Percentiles rank a stretch among this genome's conserved stretches.
Conservation (phyloP, 2,888 invertebrate species). For the Cinara cedri region DNA sequence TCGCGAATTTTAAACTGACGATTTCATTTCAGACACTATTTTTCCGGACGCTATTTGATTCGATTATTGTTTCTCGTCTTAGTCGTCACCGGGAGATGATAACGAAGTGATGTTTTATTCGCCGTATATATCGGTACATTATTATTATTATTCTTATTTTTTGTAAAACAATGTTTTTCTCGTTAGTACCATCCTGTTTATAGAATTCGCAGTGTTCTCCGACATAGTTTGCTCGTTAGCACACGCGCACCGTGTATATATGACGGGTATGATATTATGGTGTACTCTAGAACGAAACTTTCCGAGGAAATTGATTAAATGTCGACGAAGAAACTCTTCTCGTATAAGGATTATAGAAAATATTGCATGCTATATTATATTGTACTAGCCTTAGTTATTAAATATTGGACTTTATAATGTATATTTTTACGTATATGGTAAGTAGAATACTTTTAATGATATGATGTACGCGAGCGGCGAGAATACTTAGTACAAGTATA, state of each 20-base stretch:
- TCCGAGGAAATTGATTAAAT: conserved; percentile 20
- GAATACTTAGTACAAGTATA: no score
- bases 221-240: conserved; percentile 46
- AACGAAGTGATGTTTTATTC: not conserved
- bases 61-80: not conserved
- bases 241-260: not conserved
- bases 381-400: no score
- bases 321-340: conserved; percentile 3
- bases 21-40: no score
- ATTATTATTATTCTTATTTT: not conserved
- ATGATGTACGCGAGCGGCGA: no score
- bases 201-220: not conserved
- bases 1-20: not conserved
- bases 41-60: conserved; percentile 8
- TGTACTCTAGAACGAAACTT: conserved; percentile 4
- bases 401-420: not conserved
- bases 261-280: not conserved
- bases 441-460: no score
- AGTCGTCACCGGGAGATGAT: not conserved
- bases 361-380: not conserved
- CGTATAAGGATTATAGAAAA: not conserved
- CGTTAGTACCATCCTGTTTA: conserved; percentile 37
- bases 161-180: conserved; percentile 38
- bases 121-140: not conserved
- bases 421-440: no score